Base-by-base conservation (phyloP, 2,888 invertebrate species). In the Endotricha flammealis region DNA sequence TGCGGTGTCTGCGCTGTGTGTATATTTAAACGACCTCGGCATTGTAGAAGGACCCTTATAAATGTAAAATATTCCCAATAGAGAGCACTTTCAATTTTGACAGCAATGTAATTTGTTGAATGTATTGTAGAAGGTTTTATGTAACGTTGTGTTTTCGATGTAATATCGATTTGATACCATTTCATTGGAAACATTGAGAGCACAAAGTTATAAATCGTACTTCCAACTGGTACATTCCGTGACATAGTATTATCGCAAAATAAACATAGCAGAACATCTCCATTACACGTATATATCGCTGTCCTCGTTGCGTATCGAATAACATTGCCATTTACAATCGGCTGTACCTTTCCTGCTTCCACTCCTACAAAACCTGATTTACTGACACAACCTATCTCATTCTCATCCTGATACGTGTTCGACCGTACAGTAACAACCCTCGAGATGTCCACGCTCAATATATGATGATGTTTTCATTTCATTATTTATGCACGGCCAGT, bases 391-490 rank as follows among this genome's bases (percentile, higher is more conserved):
- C 16, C 12, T 17, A 12, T 35, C 22, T 22, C 31, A 27, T 22
- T 39, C 20, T 24, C 34, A 46, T 34, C 23, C 14, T 39, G 46
- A 45, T 46, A 41, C 36, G 39, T 44, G 46, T 41, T 39, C 25
- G 37, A 39, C 4, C 44, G 38, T 29, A 34, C 37, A 23, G 41
- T 35, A 36, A 46, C 50, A 53, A 46, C 46, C 50, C 37, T 44
- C 32, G 33, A 39, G 53, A 53, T 56, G 62, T 60, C 62, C 50
- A 47, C 37, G 41, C 44, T 52, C 58, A 53, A 62, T 62, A 58
- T 60, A 64, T 56, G 65, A 63, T 58, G 65, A 68, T 74, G 70
- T 66, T 69, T 58, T 58, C 64, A 69, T 78, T 69, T 64, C 54
- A 54, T 64, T 68, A 76, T 76, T 71, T 76, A 75, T 75, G 65